These are phyloP conservation scores for Agrochola circellaris DNA, from an alignment of 2,888 invertebrate genomes.

Conservation along the genomic window DNA sequence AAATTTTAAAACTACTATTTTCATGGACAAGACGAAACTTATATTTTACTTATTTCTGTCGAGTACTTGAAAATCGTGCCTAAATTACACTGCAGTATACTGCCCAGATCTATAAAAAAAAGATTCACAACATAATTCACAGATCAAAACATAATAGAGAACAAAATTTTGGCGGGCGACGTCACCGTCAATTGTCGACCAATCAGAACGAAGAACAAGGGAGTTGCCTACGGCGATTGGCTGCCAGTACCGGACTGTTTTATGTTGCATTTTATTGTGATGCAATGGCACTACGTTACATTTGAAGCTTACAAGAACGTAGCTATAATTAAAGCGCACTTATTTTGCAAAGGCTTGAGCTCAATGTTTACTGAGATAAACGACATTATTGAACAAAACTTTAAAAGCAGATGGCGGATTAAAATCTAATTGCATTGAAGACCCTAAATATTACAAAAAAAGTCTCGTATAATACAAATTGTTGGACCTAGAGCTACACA, in stretches of 20 bases:
- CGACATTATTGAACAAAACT: neutral
- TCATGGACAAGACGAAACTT: constrained; percentile 19
- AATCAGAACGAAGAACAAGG: constrained; percentile 75
- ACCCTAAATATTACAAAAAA: neutral
- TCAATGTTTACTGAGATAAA: constrained; percentile 50
- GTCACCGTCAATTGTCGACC: constrained; percentile 73
- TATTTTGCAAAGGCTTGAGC: constrained; percentile 44
- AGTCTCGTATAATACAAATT: constrained; percentile 3
- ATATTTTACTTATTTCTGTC: constrained; percentile 2
- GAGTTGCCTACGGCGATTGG: constrained; percentile 75
- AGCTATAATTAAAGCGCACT: constrained; percentile 58
- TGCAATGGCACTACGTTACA: constrained; percentile 79
- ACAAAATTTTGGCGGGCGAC: constrained; percentile 77
- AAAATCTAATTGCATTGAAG: constrained; percentile 42
- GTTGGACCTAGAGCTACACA: constrained; percentile 23
- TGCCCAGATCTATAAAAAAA: constrained; percentile 61
- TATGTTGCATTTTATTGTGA: constrained; percentile 69
- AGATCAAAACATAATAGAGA: constrained; percentile 63
- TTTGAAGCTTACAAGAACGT: constrained; percentile 53
- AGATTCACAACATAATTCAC: constrained; percentile 69
- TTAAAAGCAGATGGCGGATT: constrained; percentile 17
- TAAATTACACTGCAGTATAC: constrained; percentile 39
- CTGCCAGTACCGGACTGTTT: constrained; percentile 69
- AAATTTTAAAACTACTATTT: constrained; percentile 37
- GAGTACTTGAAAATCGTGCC: constrained; percentile 31